Conservation (phyloP, 2,113 vertebrate genomes). For the Forbesichthys papilliferus region DNA sequence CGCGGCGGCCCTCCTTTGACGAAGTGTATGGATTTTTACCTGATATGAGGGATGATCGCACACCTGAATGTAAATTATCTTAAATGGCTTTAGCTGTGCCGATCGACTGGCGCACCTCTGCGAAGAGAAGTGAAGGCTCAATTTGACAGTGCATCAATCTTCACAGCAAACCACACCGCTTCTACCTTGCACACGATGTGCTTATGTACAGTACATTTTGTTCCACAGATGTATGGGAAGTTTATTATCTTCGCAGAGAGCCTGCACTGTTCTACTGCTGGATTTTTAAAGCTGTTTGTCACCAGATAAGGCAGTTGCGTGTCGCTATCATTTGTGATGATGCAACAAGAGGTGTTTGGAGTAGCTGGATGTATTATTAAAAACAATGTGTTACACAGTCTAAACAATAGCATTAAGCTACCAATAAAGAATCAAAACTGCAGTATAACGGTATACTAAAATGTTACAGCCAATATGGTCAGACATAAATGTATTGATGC, state of each 20-base stretch:
- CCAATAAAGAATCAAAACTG: too few relatives aligned
- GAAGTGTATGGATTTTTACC: conserved; percentile 74
- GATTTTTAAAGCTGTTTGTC: too few relatives aligned
- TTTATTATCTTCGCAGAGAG: conserved; percentile 14
- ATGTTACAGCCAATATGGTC: too few relatives aligned
- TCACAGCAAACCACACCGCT: conserved; percentile 4
- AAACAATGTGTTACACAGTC: too few relatives aligned
- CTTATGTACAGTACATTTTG: conserved; percentile 14
- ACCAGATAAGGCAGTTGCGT: too few relatives aligned
- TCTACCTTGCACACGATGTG: conserved; percentile 5
- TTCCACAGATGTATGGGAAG: background rate
- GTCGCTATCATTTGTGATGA: too few relatives aligned
- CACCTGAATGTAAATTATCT: conserved; percentile 70
- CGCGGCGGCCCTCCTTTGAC: conserved; percentile 34
- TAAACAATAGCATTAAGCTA: too few relatives aligned
- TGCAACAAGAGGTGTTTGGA: too few relatives aligned
- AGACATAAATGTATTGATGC: too few relatives aligned
- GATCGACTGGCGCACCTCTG: conserved; percentile 43
- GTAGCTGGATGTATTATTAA: too few relatives aligned
- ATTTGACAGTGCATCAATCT: conserved; percentile 54
- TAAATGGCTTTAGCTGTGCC: conserved; percentile 56
- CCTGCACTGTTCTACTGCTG: too few relatives aligned
- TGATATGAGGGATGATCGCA: conserved; percentile 68
- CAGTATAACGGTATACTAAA: too few relatives aligned
- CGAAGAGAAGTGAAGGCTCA: conserved; percentile 55